A percentile compares a stretch with the other conserved stretches of the same genome.
These are phyloP conservation scores for Erynnis tages DNA, from an alignment of 2,888 invertebrate genomes.

Conservation along the genomic window DNA sequence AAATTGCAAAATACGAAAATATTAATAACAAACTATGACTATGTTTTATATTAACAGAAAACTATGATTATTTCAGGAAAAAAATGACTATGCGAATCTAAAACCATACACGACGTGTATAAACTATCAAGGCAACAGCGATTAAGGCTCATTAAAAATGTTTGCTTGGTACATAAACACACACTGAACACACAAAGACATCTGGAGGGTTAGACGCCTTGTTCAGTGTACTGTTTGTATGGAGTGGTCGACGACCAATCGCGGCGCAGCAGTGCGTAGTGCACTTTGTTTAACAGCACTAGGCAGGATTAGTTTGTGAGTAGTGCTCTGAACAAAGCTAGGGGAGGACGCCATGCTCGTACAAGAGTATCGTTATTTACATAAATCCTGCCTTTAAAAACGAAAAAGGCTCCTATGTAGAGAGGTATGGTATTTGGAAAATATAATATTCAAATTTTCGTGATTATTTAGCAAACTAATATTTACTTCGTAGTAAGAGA, in stretches of 20 bases:
- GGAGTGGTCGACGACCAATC: slow-evolving; percentile 50
- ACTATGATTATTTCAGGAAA: no score
- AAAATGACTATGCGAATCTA: no score
- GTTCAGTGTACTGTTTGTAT: slow-evolving; percentile 22
- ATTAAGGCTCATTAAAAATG: slow-evolving; percentile 24
- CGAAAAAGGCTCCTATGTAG: background rate
- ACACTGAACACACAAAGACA: slow-evolving; percentile 14
- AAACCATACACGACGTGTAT: no score
- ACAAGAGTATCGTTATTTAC: slow-evolving; percentile 32
- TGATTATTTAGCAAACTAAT: background rate
- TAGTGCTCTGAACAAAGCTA: slow-evolving; percentile 65
- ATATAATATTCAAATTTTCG: background rate
- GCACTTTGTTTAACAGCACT: slow-evolving; percentile 75
- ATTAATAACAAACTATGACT: no score
- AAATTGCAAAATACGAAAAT: no score
- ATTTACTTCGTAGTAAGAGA: no score
- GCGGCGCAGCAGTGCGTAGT: slow-evolving; percentile 55
- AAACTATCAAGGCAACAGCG: slow-evolving; percentile 13
- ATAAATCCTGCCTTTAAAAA: slow-evolving; percentile 20
- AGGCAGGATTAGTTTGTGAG: slow-evolving; percentile 77
- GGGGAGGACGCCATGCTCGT: slow-evolving; percentile 57
- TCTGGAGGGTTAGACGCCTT: slow-evolving; percentile 28
- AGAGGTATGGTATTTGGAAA: slow-evolving; percentile 2
- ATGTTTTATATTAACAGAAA: no score
- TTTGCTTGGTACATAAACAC: slow-evolving; percentile 22